Percentiles rank a stretch among this genome's conserved stretches.
Evolutionary conservation across 92 coral and sea anemone species (phyloP).

Genomic region (Pocillopora grandis): DNA sequence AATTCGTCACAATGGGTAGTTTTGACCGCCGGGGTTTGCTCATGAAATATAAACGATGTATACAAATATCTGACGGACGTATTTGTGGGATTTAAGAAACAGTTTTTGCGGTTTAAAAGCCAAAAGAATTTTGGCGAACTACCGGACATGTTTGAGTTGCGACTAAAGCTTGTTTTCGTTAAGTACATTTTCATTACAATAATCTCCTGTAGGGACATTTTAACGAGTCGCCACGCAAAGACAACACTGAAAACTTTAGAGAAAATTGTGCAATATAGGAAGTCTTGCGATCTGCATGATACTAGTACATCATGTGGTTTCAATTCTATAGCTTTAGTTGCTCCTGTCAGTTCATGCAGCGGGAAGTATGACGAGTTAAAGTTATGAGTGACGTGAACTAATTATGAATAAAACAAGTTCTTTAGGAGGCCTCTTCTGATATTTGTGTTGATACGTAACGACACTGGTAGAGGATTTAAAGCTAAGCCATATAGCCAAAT

Average conservation of each 20-base stretch:
- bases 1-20: constrained; percentile 9
- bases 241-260: constrained; percentile 41
- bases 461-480: neutral
- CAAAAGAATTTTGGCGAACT: neutral
- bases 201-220: constrained; percentile 13
- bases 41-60: constrained; percentile 35
- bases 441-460: neutral
- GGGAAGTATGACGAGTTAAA: constrained; percentile 9
- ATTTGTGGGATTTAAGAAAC: neutral
- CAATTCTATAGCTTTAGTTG: neutral
- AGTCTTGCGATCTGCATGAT: neutral
- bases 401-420: constrained; percentile 10
- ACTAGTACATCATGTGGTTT: neutral
- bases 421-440: neutral
- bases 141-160: neutral
- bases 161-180: neutral
- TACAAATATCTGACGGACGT: constrained; percentile 4
- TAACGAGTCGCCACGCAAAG: constrained; percentile 10
- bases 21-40: constrained; percentile 2
- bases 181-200: constrained; percentile 17
- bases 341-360: constrained; percentile 2
- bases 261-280: constrained; percentile 10
- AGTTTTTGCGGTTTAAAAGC: neutral
- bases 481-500: neutral
- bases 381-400: neutral